A percentile compares a stretch with the other conserved stretches of the same genome.
These are phyloP conservation scores for Poecilia wingei DNA, from an alignment of 2,797 vertebrate species.

Conservation along the genomic window DNA sequence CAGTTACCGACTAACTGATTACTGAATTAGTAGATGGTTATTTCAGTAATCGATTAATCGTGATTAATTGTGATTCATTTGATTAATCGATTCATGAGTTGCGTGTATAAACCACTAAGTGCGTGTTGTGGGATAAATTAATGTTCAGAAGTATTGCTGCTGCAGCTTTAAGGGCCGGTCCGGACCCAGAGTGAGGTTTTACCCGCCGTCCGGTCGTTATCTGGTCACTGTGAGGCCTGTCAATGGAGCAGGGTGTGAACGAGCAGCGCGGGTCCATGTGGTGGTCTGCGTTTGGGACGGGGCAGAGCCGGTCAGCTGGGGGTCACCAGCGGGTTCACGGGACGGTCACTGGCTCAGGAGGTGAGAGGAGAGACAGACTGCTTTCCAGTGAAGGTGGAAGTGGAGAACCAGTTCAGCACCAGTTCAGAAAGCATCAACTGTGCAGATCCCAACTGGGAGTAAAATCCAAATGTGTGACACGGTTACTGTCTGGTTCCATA, in stretches of 20 bases:
- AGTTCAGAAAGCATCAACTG: background rate
- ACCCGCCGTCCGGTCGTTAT: background rate
- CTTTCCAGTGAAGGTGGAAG: conserved; percentile 16
- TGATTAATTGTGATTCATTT: too few species aligned
- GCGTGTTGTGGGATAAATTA: background rate
- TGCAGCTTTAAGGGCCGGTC: background rate
- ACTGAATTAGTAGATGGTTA: too few species aligned
- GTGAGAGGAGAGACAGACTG: conserved; percentile 73
- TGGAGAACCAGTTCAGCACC: conserved; percentile 6
- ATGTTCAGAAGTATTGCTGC: background rate
- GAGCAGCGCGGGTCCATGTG: conserved; percentile 38
- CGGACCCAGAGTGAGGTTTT: background rate
- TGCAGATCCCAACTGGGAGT: background rate
- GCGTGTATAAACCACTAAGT: background rate
- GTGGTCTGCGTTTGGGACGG: conserved; percentile 62
- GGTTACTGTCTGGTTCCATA: background rate
- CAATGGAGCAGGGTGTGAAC: conserved; percentile 6
- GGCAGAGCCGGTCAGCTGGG: conserved; percentile 76
- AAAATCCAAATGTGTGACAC: background rate
- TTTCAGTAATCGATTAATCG: too few species aligned
- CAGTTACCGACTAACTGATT: too few species aligned
- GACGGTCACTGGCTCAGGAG: conserved; percentile 86
- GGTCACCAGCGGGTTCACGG: conserved; percentile 88
- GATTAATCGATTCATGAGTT: too few species aligned
- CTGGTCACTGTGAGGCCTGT: background rate